A percentile compares a stretch with the other conserved stretches of the same genome.
These are phyloP conservation scores for Aphelinus atriplicis DNA, from an alignment of 1,140 invertebrate genomes.

Conservation along the genomic window DNA sequence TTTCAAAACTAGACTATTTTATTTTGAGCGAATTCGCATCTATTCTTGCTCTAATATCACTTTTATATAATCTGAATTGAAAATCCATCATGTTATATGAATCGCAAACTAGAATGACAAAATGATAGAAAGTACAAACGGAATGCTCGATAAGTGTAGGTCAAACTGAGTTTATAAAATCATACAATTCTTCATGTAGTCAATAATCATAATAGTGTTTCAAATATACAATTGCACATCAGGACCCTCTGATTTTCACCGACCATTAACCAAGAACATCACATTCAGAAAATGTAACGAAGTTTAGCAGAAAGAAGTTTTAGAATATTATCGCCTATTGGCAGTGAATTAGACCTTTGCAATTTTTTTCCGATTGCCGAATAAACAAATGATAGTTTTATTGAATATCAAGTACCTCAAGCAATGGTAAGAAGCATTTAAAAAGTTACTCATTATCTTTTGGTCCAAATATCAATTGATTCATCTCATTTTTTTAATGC, in stretches of 20 bases:
- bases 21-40: slow-evolving; percentile 18
- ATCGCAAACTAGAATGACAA: slow-evolving; percentile 29
- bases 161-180: slow-evolving; percentile 6
- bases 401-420: slow-evolving; percentile 12
- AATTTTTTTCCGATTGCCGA: background rate
- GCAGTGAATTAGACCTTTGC: slow-evolving; percentile 34
- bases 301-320: slow-evolving; percentile 1
- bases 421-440: slow-evolving; percentile 16
- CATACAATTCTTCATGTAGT: background rate
- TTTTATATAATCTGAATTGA: background rate
- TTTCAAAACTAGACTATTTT: slow-evolving; percentile 16
- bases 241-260: background rate
- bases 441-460: background rate
- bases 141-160: slow-evolving; percentile 5
- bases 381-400: background rate
- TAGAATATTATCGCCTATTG: slow-evolving; percentile 13
- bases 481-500: background rate
- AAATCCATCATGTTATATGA: slow-evolving; percentile 14
- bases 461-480: slow-evolving; percentile 31
- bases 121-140: slow-evolving; percentile 8
- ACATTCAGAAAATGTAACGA: slow-evolving; percentile 1
- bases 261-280: slow-evolving; percentile 3
- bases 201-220: background rate
- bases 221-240: background rate
- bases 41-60: slow-evolving; percentile 23